Conservation (phyloP, 2,888 invertebrate genomes). For the Phortica magna region DNA sequence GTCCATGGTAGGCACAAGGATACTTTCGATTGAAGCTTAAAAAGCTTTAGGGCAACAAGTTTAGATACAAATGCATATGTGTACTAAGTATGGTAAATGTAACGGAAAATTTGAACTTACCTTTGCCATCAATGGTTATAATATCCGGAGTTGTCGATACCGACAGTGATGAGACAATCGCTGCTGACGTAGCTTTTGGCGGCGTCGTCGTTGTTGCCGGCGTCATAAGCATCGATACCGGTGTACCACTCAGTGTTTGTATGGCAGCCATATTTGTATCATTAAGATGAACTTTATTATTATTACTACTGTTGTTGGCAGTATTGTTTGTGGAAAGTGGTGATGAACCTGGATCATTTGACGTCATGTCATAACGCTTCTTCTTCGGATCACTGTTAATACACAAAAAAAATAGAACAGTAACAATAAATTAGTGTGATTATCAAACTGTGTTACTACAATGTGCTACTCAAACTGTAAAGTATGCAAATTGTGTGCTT, state of each 20-base stretch:
- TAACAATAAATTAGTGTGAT: conserved; percentile 15
- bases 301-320: conserved; percentile 57
- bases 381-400: conserved; percentile 75
- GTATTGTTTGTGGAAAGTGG: conserved; percentile 49
- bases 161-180: conserved; percentile 43
- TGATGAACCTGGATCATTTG: conserved; percentile 35
- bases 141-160: conserved; percentile 54
- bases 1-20: neutral
- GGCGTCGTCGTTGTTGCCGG: conserved; percentile 48
- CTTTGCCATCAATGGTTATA: conserved; percentile 79
- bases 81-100: neutral
- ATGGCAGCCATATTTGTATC: conserved; percentile 29
- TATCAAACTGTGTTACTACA: neutral
- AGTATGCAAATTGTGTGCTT: neutral
- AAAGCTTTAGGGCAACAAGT: neutral
- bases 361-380: conserved; percentile 63
- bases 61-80: conserved; percentile 10
- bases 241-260: conserved; percentile 17
- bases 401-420: conserved; percentile 30
- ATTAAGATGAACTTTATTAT: conserved; percentile 39
- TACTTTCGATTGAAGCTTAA: neutral
- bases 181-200: conserved; percentile 45
- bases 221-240: conserved; percentile 45
- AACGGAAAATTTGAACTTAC: conserved; percentile 76
- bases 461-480: neutral